Base-by-base conservation (phyloP, 2,113 vertebrate species). In the Dicaeum eximium region DNA sequence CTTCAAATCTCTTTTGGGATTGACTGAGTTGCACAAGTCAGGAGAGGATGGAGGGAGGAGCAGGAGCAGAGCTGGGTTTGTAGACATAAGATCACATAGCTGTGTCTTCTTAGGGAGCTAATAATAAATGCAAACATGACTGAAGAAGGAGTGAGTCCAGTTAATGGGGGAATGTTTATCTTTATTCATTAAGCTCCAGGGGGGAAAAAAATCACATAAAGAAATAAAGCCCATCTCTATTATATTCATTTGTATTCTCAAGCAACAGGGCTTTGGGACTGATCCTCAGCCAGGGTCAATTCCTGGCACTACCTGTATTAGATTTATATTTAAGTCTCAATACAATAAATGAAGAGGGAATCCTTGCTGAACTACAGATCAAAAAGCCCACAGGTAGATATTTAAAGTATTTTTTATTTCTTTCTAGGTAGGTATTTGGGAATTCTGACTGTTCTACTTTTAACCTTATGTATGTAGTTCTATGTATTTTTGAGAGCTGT, bases 301-400 rank as follows among this genome's bases (percentile, higher is more conserved):
- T 61, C 7, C 13, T 35, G 35, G 1, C 10, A 13, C 33, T n/a
- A 31, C 12, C 17, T 1, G 0, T 66, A 7, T 11, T 38, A 27
- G 7, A 15, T 73, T 71, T 74, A 4, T 42, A 23, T 67, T 35
- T 31, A n/a, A 45, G 10, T 56, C 35, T 44, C 25, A 56, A 4
- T 11, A n/a, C 8, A 73, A 56, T 38, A 57, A 88, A 51, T 24
- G 10, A 58, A 73, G 37, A 53, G 19, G n/a, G 16, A 70, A 85
- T 23, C 3, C 10, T 69, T 72, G 15, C 20, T 85, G 61, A 85
- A 45, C 3, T 54, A 24, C 8, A 45, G 17, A 54, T 28, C 23
- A 65, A 88, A 84, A 75, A 67, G 22, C 1, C 7, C 15, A 5
- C 5, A 28, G 7, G 25, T 33, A 56, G 19, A 30, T 45, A 38